A percentile compares a stretch with the other conserved stretches of the same genome.
phyloP scores from a whole-genome alignment of 2,113 vertebrate species.

The Caranx ignobilis region DNA sequence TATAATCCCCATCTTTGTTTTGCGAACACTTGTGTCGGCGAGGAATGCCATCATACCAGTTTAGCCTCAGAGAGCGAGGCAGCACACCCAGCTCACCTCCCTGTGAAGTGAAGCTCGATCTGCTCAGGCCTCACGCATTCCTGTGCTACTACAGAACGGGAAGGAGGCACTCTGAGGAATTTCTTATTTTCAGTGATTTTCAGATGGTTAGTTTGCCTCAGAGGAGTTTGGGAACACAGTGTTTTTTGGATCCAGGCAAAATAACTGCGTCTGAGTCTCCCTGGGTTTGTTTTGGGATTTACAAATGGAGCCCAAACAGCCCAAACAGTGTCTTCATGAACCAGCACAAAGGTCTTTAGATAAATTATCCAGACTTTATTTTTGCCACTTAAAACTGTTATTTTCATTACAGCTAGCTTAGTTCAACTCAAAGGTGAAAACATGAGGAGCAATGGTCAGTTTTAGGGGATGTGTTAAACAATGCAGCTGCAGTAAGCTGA shows the following conservation, averaged over 20 bases:
- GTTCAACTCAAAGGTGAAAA: not conserved
- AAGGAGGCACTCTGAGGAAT: slow-evolving; percentile 60
- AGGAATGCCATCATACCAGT: slow-evolving; percentile 78
- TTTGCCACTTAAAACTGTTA: not conserved
- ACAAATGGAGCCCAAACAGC: not conserved
- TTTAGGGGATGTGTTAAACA: slow-evolving; percentile 1
- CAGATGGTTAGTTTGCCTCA: slow-evolving; percentile 38
- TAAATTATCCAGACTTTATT: not conserved
- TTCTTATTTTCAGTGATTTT: slow-evolving; percentile 62
- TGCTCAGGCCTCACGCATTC: slow-evolving; percentile 69
- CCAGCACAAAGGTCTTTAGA: not conserved
- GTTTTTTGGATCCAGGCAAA: slow-evolving; percentile 34
- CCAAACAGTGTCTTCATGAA: not conserved
- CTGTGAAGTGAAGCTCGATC: slow-evolving; percentile 57
- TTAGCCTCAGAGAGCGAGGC: slow-evolving; percentile 45
- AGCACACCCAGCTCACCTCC: slow-evolving; percentile 59
- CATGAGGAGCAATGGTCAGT: not conserved
- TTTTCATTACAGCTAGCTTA: not conserved
- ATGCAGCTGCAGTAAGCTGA: not conserved
- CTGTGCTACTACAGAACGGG: slow-evolving; percentile 49
- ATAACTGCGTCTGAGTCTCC: not conserved
- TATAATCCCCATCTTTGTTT: slow-evolving; percentile 58
- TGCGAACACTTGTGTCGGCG: slow-evolving; percentile 41
- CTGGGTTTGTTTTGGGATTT: slow-evolving; percentile 17
- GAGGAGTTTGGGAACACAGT: slow-evolving; percentile 43